These are phyloP conservation scores for Atractosteus spatula DNA, from an alignment of 2,113 vertebrate genomes.

Conservation along the genomic window DNA sequence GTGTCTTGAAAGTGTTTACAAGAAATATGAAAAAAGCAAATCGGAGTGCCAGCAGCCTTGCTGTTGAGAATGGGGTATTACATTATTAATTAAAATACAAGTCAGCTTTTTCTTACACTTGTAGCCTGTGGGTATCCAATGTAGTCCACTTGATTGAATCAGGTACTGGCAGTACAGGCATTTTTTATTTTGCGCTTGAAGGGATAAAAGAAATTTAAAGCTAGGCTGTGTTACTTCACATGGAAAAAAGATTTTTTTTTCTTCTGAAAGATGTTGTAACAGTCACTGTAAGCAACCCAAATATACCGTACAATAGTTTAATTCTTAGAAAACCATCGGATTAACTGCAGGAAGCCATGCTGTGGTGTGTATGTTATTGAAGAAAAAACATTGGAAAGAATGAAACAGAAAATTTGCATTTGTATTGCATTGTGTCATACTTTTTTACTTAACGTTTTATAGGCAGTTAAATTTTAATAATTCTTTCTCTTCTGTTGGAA, in stretches of 20 bases:
- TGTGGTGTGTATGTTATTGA: background rate
- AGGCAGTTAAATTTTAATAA: too few species aligned
- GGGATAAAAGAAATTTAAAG: slow-evolving; percentile 83
- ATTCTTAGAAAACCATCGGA: slow-evolving; percentile 31
- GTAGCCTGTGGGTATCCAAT: slow-evolving; percentile 93
- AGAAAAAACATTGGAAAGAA: background rate
- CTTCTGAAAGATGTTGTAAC: slow-evolving; percentile 57
- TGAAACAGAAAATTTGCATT: background rate
- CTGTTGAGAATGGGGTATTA: slow-evolving; percentile 79
- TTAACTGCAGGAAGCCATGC: slow-evolving; percentile 3
- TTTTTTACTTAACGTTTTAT: too few species aligned
- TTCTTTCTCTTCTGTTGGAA: too few species aligned
- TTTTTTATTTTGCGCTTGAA: slow-evolving; percentile 89
- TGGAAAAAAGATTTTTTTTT: slow-evolving; percentile 60
- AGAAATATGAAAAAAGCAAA: slow-evolving; percentile 77
- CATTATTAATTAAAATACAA: slow-evolving; percentile 98
- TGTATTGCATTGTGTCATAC: too few species aligned
- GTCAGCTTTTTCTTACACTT: slow-evolving; percentile 70
- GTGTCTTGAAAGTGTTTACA: slow-evolving; percentile 87
- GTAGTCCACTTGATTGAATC: slow-evolving; percentile 97
- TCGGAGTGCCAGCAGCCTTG: slow-evolving; percentile 78
- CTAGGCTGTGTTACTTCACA: slow-evolving; percentile 76
- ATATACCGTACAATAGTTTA: slow-evolving; percentile 33
- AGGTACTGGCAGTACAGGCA: slow-evolving; percentile 83
- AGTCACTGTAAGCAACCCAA: slow-evolving; percentile 53